Percentiles rank a stretch among this genome's conserved stretches.
Conservation (phyloP, 2,113 vertebrate genomes). For the Xyliphius kryptos region DNA sequence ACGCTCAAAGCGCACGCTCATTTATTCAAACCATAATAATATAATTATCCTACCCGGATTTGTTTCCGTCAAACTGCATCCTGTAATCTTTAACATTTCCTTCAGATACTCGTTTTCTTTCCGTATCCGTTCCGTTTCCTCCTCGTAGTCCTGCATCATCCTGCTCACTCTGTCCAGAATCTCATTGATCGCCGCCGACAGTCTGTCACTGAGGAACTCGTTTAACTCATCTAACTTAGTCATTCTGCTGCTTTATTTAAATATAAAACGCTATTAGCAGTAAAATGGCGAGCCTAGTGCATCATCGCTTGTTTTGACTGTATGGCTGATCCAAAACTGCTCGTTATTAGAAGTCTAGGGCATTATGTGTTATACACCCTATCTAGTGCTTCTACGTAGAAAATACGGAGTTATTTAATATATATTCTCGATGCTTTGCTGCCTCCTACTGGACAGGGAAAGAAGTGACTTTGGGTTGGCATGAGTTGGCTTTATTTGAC, state of each 20-base stretch:
- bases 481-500: no score
- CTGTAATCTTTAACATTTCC: slow-evolving; percentile 61
- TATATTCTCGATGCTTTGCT: background rate
- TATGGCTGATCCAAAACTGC: background rate
- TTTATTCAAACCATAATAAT: no score
- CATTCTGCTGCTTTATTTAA: slow-evolving; percentile 44
- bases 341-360: background rate
- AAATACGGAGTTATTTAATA: background rate
- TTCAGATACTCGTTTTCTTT: slow-evolving; percentile 63
- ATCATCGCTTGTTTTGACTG: background rate
- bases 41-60: slow-evolving; percentile 25
- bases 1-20: no score
- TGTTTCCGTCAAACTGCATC: slow-evolving; percentile 43
- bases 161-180: slow-evolving; percentile 63
- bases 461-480: no score
- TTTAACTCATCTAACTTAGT: slow-evolving; percentile 59
- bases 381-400: background rate
- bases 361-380: background rate
- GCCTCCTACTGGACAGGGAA: slow-evolving; percentile 11
- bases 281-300: no score
- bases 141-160: slow-evolving; percentile 63
- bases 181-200: slow-evolving; percentile 60
- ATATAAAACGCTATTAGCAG: background rate
- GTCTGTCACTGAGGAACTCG: slow-evolving; percentile 61
- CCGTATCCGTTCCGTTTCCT: slow-evolving; percentile 58